Percentiles rank a stretch among this genome's conserved stretches.
These are phyloP conservation scores for Phyllotreta cruciferae DNA, from an alignment of 2,888 invertebrate species.

Conservation along the genomic window DNA sequence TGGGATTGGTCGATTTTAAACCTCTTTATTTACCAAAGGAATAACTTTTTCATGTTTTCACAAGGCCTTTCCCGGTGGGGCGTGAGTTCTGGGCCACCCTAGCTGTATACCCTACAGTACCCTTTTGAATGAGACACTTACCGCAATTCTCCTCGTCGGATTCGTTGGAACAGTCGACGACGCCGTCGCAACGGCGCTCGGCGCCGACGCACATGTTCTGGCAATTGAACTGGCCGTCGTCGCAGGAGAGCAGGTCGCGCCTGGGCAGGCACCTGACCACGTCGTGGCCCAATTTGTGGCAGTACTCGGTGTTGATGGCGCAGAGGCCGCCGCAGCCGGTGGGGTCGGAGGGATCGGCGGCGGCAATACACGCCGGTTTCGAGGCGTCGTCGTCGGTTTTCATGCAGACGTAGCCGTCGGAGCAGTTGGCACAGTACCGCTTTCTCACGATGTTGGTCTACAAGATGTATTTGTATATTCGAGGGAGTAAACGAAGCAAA, in stretches of 20 bases:
- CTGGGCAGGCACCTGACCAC: slow-evolving; percentile 66
- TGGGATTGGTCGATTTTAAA: no score
- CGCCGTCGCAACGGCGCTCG: slow-evolving; percentile 73
- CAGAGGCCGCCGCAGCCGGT: slow-evolving; percentile 73
- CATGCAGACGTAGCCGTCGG: slow-evolving; percentile 50
- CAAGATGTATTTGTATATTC: no score
- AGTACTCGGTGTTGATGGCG: slow-evolving; percentile 69
- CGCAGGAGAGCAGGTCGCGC: slow-evolving; percentile 66
- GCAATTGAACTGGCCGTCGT: slow-evolving; percentile 73
- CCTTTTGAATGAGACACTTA: slow-evolving; percentile 51
- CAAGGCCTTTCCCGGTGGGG: no score
- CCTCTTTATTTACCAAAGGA: no score
- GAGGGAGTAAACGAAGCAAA: no score
- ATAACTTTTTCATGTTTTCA: no score
- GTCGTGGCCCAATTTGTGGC: slow-evolving; percentile 66
- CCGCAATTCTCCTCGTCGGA: slow-evolving; percentile 78
- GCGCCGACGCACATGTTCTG: slow-evolving; percentile 73
- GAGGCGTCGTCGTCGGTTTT: slow-evolving; percentile 48
- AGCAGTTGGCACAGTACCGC: slow-evolving; percentile 47
- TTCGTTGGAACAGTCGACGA: slow-evolving; percentile 76
- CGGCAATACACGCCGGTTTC: slow-evolving; percentile 50
- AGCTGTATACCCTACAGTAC: no score
- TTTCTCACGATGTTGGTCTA: neutral
- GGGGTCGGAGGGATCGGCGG: slow-evolving; percentile 54
- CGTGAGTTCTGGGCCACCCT: no score